Base-by-base conservation (phyloP, 1,140 invertebrate species). In the Scaptomyza montana region DNA sequence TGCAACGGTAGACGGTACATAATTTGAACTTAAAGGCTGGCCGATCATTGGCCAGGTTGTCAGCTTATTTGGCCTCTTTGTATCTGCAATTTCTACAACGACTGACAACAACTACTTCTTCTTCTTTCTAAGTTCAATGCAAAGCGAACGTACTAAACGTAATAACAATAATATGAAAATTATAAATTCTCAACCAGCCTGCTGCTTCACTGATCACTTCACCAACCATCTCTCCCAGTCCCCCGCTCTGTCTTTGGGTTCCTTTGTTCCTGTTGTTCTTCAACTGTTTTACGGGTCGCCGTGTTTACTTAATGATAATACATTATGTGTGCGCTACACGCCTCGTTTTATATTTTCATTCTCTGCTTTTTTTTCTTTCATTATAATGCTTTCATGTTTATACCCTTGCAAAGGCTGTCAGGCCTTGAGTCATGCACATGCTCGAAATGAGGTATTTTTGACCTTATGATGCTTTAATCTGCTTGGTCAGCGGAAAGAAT, bases 161-260 rank as follows among this genome's bases (percentile, higher is more conserved):
- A 81, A 87, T 86, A 87, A 86, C 86, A 85, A 86, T 86, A 80
- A 79, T 86, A 81, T 69, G 78, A 86, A 25, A 78, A 86, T 86
- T 86, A 87, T 78, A 80, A 85, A 86, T 86, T 3, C 50, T 30
- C 33, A 36, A 36, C 33, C 33, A 36, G 33, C 7, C 8, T 1
- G 30, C 1, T 33, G 5, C 30, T 33, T 33, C 30, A 33, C 30
- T 33, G 30, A 33, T 28, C 45, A 28, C 30, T 36, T 28, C 16
- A 1, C 21, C 21, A 25, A 21, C 21, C 3, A 1, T 21, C 21
- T 3, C 21, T 25, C 21, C 21, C 21, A 25, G 21, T 25, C 21
- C 21, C 21, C 3, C 21, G 2, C 21, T 10, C 0, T 28, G 5
- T 30, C 33, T 19, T 16, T 25, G 39, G 19, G 25, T 41, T 53